phyloP scores from a whole-genome alignment of 2,888 invertebrate genomes.

The Cremastinae sp. region DNA sequence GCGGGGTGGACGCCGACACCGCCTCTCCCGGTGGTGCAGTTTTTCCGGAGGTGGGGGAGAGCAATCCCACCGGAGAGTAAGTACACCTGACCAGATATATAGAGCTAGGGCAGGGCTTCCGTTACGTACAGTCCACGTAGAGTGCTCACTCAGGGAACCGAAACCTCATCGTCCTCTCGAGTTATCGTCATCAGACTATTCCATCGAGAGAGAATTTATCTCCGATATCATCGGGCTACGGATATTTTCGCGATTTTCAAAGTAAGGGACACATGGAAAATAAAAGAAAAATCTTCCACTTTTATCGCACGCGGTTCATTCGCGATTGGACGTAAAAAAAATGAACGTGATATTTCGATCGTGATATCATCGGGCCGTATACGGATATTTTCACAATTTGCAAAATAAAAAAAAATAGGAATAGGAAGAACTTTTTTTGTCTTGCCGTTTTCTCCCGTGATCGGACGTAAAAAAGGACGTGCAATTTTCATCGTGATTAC shows the following conservation, averaged over 20 bases:
- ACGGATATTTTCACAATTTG: too few species aligned
- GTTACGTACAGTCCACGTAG: slow-evolving; percentile 80
- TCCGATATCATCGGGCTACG: slow-evolving; percentile 1
- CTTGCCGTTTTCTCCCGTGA: too few species aligned
- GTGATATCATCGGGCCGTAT: too few species aligned
- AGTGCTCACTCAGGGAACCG: slow-evolving; percentile 72
- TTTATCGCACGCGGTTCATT: slow-evolving; percentile 2
- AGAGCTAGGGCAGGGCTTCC: slow-evolving; percentile 80
- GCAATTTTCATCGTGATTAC: too few species aligned
- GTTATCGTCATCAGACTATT: slow-evolving; percentile 2
- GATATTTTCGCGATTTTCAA: neutral
- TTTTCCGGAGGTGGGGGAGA: slow-evolving; percentile 68
- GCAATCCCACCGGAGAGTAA: slow-evolving; percentile 76
- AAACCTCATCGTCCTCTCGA: slow-evolving; percentile 53
- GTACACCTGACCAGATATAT: slow-evolving; percentile 80
- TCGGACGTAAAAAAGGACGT: too few species aligned
- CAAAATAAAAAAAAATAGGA: too few species aligned
- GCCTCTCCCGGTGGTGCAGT: slow-evolving; percentile 42
- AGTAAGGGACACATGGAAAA: neutral
- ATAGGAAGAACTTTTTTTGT: too few species aligned
- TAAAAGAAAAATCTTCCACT: slow-evolving; percentile 37
- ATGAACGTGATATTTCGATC: too few species aligned
- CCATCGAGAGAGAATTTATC: neutral
- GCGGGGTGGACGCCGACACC: slow-evolving; percentile 42
- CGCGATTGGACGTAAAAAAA: too few species aligned